Base-by-base conservation (phyloP, 2,797 vertebrate species). In the Lagorchestes hirsutus region DNA sequence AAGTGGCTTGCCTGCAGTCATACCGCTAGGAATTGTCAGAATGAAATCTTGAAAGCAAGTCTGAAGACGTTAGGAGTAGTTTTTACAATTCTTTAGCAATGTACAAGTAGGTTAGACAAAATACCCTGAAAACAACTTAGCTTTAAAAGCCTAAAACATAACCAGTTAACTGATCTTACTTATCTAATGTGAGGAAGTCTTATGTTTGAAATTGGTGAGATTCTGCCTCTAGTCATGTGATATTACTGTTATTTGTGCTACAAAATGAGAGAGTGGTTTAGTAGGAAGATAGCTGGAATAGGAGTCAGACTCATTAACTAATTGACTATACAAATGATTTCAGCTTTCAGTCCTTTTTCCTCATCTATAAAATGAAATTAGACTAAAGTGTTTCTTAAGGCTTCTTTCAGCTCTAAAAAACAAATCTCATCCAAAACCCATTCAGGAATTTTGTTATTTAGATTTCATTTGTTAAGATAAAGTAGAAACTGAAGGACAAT, bases 91-190 rank as follows among this genome's bases (percentile, higher is more conserved):
- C 27, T 93, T 92, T 54, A 92, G 52, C 1, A 6, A 67, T 16
- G 34, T 6, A 40, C 67, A 74, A 74, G 34, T 22, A 40, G 67
- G 16, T 74, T 40, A n/a, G 67, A 74, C 34, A 40, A 40, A 74
- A 74, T 82, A 82, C 2, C 22, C 18, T 24, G 74, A 27, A 46
- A 82, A 46, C 74, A 82, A 24, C n/a, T 82, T 46, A 82, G 22
- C 40, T 82, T 82, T 82, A 50, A 58, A 4, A 91, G 92, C 91
- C 87, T 93, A 91, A 62, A 92, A 46, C 90, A 91, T 16, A 13
- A 92, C 52, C 59, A 92, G 40, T 55, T 95, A 87, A 94, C 93
- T 90, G 27, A 87, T 91, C 93, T 62, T 34, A n/a, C 56, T 95
- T 93, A n/a, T 62, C 67, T 91, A 50, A 54, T 90, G 34, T 31